phyloP scores from a whole-genome alignment of 2,113 vertebrate species.

The Perccottus glenii region DNA sequence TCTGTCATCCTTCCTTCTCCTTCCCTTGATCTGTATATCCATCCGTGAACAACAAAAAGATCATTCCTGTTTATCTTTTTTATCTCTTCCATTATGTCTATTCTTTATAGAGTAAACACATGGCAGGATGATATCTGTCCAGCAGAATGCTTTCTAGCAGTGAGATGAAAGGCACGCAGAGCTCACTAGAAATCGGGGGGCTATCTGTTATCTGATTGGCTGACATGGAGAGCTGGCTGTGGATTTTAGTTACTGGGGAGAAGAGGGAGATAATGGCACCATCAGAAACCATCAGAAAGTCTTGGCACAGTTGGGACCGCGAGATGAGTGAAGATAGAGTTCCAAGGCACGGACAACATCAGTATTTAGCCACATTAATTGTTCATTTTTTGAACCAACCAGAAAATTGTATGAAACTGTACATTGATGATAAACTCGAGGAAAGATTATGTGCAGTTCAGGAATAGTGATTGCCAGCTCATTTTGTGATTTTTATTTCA shows the following conservation, averaged over 20 bases:
- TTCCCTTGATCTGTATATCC: not conserved
- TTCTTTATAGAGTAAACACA: conserved; percentile 50
- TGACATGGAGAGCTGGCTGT: conserved; percentile 58
- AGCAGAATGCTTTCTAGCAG: conserved; percentile 53
- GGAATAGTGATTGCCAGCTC: not conserved
- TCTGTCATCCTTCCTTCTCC: not conserved
- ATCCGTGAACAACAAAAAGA: conserved; percentile 8
- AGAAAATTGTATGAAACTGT: not conserved
- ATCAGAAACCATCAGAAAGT: conserved; percentile 67
- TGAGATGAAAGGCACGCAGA: conserved; percentile 53
- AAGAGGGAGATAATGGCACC: conserved; percentile 61
- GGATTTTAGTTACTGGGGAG: conserved; percentile 71
- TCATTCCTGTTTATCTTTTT: not conserved
- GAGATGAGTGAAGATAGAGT: conserved; percentile 9
- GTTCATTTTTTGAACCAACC: not conserved
- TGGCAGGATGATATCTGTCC: conserved; percentile 43
- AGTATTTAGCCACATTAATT: conserved; percentile 4
- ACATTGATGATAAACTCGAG: not conserved
- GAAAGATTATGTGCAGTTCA: not conserved
- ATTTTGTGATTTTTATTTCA: not conserved
- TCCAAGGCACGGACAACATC: not conserved
- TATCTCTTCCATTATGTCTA: conserved; percentile 7
- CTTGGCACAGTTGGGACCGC: conserved; percentile 41
- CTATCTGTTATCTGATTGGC: conserved; percentile 75
- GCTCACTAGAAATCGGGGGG: conserved; percentile 57